A percentile compares a stretch with the other conserved stretches of the same genome.
Evolutionary conservation across 2,797 vertebrate genomes (phyloP).

Genomic region (Sebastes iracundus): DNA sequence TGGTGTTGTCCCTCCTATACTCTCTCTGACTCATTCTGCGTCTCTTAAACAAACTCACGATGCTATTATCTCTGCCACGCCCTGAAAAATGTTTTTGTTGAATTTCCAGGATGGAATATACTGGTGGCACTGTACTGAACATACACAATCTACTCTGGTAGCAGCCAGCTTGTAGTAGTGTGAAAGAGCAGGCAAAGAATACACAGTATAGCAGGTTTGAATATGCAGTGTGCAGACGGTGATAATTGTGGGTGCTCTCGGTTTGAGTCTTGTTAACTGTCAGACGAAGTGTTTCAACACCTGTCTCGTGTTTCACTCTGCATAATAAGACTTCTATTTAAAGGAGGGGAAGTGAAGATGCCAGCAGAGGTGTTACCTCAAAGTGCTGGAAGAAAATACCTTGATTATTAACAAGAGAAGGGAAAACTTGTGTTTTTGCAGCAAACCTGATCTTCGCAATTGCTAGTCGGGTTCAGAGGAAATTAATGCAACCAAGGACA

Average conservation of each 20-base stretch:
- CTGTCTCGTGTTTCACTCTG: constrained; percentile 80
- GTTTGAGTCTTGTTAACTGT: constrained; percentile 76
- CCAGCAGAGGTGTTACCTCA: constrained; percentile 75
- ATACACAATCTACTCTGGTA: neutral
- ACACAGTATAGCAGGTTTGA: constrained; percentile 61
- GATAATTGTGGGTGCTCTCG: constrained; percentile 81
- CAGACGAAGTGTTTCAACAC: constrained; percentile 77
- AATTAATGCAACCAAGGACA: constrained; percentile 30
- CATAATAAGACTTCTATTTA: constrained; percentile 83
- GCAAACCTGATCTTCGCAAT: constrained; percentile 4
- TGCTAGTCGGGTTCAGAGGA: neutral
- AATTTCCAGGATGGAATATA: neutral
- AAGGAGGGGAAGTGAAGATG: constrained; percentile 73
- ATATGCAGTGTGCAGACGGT: constrained; percentile 73
- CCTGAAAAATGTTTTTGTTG: constrained; percentile 6
- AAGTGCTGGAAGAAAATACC: constrained; percentile 71
- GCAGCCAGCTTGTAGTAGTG: constrained; percentile 22
- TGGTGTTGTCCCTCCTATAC: constrained; percentile 27
- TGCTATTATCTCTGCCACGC: constrained; percentile 27
- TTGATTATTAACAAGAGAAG: constrained; percentile 47
- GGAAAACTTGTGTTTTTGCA: constrained; percentile 32
- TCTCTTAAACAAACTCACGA: constrained; percentile 6
- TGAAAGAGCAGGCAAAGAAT: constrained; percentile 43
- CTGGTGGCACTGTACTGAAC: neutral
- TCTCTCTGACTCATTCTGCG: constrained; percentile 10